Conservation (phyloP, 2,113 vertebrate genomes). For the Poeciliopsis prolifica region DNA sequence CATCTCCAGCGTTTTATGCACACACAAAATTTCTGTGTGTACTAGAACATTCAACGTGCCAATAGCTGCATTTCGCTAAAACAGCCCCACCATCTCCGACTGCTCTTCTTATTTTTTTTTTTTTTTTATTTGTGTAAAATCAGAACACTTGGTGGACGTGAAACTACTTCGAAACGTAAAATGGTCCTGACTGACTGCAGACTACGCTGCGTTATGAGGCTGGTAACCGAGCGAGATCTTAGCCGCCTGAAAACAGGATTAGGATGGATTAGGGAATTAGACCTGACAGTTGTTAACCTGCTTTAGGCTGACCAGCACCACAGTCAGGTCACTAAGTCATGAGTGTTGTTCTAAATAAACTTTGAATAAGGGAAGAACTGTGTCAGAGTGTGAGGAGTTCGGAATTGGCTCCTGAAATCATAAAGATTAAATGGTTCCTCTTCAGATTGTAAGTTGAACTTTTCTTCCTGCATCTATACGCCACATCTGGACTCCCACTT, state of each 20-base stretch:
- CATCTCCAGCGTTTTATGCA: no score
- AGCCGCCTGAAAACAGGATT: constrained; percentile 30
- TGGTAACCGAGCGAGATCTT: constrained; percentile 31
- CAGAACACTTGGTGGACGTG: neutral
- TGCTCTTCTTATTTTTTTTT: neutral
- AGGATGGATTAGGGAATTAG: constrained; percentile 58
- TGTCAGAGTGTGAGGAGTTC: neutral
- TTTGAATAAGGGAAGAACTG: constrained; percentile 7
- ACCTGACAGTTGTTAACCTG: constrained; percentile 13
- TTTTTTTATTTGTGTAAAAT: neutral
- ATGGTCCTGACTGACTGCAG: constrained; percentile 19
- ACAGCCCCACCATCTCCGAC: no score
- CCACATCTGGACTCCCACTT: constrained; percentile 33
- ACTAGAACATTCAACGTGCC: no score
- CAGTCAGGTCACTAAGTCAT: constrained; percentile 22
- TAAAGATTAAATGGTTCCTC: neutral
- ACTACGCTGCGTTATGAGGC: constrained; percentile 21
- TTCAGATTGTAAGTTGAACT: neutral
- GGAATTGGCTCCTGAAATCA: constrained; percentile 2
- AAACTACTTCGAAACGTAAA: neutral
- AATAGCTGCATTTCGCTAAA: no score
- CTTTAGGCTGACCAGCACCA: neutral
- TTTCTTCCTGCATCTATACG: constrained; percentile 13
- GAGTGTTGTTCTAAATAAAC: constrained; percentile 14
- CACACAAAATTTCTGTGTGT: no score